Conservation (phyloP, 2,888 invertebrate species). For the Tipula lateralis region DNA sequence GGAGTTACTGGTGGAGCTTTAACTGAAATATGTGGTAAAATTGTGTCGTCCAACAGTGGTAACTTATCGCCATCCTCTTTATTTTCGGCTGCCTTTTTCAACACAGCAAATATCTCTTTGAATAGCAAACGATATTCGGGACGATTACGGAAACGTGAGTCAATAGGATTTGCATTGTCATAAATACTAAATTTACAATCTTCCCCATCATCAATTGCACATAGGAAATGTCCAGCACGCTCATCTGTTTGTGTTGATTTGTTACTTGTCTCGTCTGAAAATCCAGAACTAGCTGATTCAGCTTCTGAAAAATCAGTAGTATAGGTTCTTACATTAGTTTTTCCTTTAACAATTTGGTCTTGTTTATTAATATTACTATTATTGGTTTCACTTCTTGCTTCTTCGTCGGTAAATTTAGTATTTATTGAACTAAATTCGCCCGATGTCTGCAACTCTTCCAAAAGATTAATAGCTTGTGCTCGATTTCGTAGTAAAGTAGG, state of each 20-base stretch:
- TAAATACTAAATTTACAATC: conserved; percentile 83
- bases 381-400: conserved; percentile 49
- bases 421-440: conserved; percentile 65
- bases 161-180: conserved; percentile 72
- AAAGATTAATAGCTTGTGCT: conserved; percentile 51
- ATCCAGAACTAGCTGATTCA: conserved; percentile 79
- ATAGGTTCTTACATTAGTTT: conserved; percentile 66
- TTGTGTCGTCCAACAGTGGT: conserved; percentile 57
- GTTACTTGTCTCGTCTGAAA: conserved; percentile 77
- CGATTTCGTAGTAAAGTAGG: conserved; percentile 57
- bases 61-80: conserved; percentile 74
- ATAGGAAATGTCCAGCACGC: conserved; percentile 73
- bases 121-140: conserved; percentile 77
- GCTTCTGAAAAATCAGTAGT: conserved; percentile 78
- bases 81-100: conserved; percentile 78
- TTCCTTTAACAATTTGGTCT: conserved; percentile 50
- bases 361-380: conserved; percentile 45
- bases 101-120: conserved; percentile 75
- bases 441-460: conserved; percentile 71
- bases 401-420: conserved; percentile 60
- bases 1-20: conserved; percentile 67
- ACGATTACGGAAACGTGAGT: conserved; percentile 74
- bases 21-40: conserved; percentile 41
- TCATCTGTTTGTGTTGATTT: conserved; percentile 78
- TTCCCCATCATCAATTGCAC: conserved; percentile 79